Percentiles rank a stretch among this genome's conserved stretches.
phyloP scores from a whole-genome alignment of 2,888 invertebrate genomes.

The Heliconius ismenius region DNA sequence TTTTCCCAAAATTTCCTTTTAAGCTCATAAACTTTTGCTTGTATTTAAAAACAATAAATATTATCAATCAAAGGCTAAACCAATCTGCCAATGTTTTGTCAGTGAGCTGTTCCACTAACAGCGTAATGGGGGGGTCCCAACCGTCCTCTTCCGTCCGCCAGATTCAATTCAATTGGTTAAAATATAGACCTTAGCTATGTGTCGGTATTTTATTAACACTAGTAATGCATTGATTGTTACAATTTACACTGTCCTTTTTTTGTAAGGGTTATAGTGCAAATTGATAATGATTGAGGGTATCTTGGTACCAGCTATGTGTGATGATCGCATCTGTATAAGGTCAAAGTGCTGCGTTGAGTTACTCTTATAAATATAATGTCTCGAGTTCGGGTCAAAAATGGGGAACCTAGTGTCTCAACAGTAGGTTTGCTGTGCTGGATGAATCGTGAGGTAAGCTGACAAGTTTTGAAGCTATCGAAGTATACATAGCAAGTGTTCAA shows the following conservation, averaged over 20 bases:
- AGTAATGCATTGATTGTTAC: slow-evolving; percentile 5
- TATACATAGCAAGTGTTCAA: not conserved
- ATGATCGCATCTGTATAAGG: too few species aligned
- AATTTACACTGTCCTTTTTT: not conserved
- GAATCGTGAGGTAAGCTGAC: not conserved
- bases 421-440: not conserved
- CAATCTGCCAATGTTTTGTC: slow-evolving; percentile 66
- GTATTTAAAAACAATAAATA: slow-evolving; percentile 20
- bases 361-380: too few species aligned
- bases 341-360: too few species aligned
- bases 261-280: not conserved
- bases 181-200: slow-evolving; percentile 45
- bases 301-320: not conserved
- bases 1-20: not conserved
- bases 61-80: slow-evolving; percentile 50
- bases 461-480: too few species aligned
- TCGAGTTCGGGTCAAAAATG: too few species aligned
- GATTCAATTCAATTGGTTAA: slow-evolving; percentile 53
- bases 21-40: not conserved
- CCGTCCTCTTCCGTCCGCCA: slow-evolving; percentile 59
- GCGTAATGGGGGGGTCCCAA: slow-evolving; percentile 61
- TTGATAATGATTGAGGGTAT: not conserved
- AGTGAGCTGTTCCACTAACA: slow-evolving; percentile 60
- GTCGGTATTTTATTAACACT: slow-evolving; percentile 34
- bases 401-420: too few species aligned